Conservation (phyloP, 1,140 invertebrate genomes). For the Eriocheir sinensis region DNA sequence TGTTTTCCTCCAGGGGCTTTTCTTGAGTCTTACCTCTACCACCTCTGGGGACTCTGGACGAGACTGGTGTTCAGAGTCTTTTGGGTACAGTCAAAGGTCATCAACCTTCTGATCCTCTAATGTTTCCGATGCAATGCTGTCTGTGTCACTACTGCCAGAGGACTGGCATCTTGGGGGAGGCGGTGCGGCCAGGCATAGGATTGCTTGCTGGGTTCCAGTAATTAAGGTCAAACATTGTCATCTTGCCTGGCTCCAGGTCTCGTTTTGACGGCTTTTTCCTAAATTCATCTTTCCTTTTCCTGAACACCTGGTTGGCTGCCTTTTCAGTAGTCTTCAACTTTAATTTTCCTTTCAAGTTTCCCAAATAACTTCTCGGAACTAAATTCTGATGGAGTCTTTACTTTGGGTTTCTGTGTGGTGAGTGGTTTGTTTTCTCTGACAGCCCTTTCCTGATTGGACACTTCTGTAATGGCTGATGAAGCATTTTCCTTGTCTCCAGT, state of each 20-base stretch:
- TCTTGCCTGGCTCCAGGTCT: slow-evolving; percentile 85
- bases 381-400: not conserved
- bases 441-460: not conserved
- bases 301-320: slow-evolving; percentile 56
- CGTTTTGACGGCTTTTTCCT: slow-evolving; percentile 84
- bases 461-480: not conserved
- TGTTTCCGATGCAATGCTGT: slow-evolving; percentile 68
- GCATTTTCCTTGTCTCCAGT: slow-evolving; percentile 66
- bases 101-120: slow-evolving; percentile 75
- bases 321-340: slow-evolving; percentile 28
- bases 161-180: slow-evolving; percentile 31
- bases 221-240: slow-evolving; percentile 95
- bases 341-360: slow-evolving; percentile 50
- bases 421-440: slow-evolving; percentile 9
- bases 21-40: not conserved
- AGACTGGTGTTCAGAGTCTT: not conserved
- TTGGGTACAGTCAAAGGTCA: slow-evolving; percentile 63
- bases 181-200: slow-evolving; percentile 74
- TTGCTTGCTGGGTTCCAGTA: slow-evolving; percentile 90
- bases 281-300: slow-evolving; percentile 83
- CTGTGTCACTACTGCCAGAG: slow-evolving; percentile 74
- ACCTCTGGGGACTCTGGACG: slow-evolving; percentile 4
- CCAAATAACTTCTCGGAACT: not conserved
- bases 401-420: slow-evolving; percentile 34
- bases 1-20: not conserved